A percentile compares a stretch with the other conserved stretches of the same genome.
Evolutionary conservation across 2,113 vertebrate species (phyloP).

Genomic region (Istiophorus platypterus): DNA sequence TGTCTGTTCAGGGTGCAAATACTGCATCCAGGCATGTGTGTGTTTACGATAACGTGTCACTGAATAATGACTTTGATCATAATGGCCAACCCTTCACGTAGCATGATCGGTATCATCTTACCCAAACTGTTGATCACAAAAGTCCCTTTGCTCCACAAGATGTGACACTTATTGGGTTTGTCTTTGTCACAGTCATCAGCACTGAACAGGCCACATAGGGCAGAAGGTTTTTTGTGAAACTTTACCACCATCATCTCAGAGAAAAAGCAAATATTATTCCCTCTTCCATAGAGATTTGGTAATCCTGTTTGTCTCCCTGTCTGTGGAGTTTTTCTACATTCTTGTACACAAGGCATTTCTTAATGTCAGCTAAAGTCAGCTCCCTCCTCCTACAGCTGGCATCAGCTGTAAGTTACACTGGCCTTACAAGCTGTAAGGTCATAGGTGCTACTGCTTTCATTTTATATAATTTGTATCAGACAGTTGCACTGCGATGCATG

Average conservation of each 20-base stretch:
- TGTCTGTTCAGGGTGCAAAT: constrained; percentile 4
- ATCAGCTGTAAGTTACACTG: not conserved
- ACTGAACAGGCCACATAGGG: constrained; percentile 10
- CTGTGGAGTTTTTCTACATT: not conserved
- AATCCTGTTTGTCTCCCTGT: not conserved
- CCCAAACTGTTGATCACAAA: constrained; percentile 39
- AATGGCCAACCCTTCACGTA: constrained; percentile 19
- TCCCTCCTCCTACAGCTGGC: not conserved
- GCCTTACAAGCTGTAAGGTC: not conserved
- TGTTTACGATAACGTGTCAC: constrained; percentile 30
- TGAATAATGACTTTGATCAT: constrained; percentile 20
- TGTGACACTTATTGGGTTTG: constrained; percentile 22
- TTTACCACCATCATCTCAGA: not conserved
- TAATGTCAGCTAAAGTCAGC: not conserved
- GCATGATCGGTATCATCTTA: constrained; percentile 42
- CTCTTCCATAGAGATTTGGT: not conserved
- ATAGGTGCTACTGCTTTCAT: not conserved
- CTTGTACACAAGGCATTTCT: not conserved
- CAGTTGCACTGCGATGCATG: not conserved
- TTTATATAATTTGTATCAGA: not conserved
- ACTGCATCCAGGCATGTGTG: not conserved
- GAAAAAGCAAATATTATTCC: not conserved
- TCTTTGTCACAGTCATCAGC: constrained; percentile 2
- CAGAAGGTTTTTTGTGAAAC: constrained; percentile 14
- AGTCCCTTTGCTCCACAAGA: not conserved